These are phyloP conservation scores for Lasioglossum calceatum DNA, from an alignment of 2,888 invertebrate species.

Conservation along the genomic window DNA sequence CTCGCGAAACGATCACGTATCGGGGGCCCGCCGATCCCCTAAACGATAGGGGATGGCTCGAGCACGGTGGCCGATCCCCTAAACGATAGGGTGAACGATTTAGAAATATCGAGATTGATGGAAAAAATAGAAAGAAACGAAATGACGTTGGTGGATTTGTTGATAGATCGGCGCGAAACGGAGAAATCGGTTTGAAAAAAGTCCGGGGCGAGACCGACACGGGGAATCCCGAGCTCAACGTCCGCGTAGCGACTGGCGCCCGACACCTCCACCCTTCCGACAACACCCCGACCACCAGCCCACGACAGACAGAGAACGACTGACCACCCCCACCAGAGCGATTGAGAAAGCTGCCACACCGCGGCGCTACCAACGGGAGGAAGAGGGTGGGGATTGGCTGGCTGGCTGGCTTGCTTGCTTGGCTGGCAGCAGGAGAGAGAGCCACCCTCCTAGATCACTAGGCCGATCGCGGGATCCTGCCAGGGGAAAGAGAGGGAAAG, in stretches of 20 bases:
- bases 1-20: slow-evolving; percentile 17
- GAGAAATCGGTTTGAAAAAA: slow-evolving; percentile 26
- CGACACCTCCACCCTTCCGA: slow-evolving; percentile 80
- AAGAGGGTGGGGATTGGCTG: slow-evolving; percentile 61
- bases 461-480: slow-evolving; percentile 5
- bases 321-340: slow-evolving; percentile 38
- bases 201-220: slow-evolving; percentile 52
- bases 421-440: slow-evolving; percentile 22
- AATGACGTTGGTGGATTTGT: neutral
- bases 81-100: neutral
- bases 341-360: slow-evolving; percentile 55
- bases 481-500: neutral
- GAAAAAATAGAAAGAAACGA: neutral
- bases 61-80: neutral
- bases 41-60: neutral
- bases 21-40: neutral
- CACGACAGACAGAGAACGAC: slow-evolving; percentile 59
- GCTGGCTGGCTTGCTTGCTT: slow-evolving; percentile 48
- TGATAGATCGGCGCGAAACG: neutral
- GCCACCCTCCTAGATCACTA: slow-evolving; percentile 46
- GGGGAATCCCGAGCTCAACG: slow-evolving; percentile 73
- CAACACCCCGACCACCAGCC: slow-evolving; percentile 74
- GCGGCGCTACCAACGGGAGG: slow-evolving; percentile 59
- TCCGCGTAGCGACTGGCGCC: slow-evolving; percentile 80
- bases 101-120: neutral